These are phyloP conservation scores for Agrotis ipsilon DNA, from an alignment of 2,888 invertebrate genomes.

Conservation along the genomic window DNA sequence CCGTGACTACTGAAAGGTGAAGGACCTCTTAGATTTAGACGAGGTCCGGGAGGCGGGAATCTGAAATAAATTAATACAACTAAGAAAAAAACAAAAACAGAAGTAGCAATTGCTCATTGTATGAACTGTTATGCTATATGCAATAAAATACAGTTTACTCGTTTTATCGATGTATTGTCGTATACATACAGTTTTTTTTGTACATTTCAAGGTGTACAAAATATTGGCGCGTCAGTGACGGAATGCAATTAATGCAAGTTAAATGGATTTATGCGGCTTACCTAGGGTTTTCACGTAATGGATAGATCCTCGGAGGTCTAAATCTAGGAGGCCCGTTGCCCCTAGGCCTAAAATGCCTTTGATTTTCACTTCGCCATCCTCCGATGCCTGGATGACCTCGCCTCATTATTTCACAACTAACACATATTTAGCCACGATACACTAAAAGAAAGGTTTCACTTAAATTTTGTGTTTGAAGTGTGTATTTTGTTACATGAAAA, in stretches of 20 bases:
- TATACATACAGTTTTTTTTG: slow-evolving; percentile 25
- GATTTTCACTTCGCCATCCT: slow-evolving; percentile 87
- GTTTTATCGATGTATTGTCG: slow-evolving; percentile 13
- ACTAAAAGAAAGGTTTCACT: slow-evolving; percentile 24
- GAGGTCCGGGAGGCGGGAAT: slow-evolving; percentile 76
- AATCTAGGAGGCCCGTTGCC: slow-evolving; percentile 78
- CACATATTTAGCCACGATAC: slow-evolving; percentile 71
- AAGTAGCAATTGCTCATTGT: not conserved
- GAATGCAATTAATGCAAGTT: slow-evolving; percentile 55
- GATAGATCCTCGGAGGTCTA: slow-evolving; percentile 76
- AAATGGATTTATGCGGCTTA: slow-evolving; percentile 58
- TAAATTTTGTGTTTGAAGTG: slow-evolving; percentile 32
- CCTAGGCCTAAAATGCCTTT: slow-evolving; percentile 84
- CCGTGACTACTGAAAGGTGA: slow-evolving; percentile 66
- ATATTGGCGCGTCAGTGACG: slow-evolving; percentile 77
- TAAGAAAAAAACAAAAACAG: slow-evolving; percentile 1
- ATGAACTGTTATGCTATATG: not conserved
- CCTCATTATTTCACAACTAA: slow-evolving; percentile 82
- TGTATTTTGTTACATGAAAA: slow-evolving; percentile 41
- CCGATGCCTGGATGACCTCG: slow-evolving; percentile 87
- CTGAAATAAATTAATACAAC: slow-evolving; percentile 70
- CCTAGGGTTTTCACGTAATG: slow-evolving; percentile 76
- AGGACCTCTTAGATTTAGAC: slow-evolving; percentile 68
- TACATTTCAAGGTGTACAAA: slow-evolving; percentile 21
- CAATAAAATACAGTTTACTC: not conserved